A percentile compares a stretch with the other conserved stretches of the same genome.
phyloP scores from a whole-genome alignment of 92 coral and sea anemone species.

The Porites cylindrica region DNA sequence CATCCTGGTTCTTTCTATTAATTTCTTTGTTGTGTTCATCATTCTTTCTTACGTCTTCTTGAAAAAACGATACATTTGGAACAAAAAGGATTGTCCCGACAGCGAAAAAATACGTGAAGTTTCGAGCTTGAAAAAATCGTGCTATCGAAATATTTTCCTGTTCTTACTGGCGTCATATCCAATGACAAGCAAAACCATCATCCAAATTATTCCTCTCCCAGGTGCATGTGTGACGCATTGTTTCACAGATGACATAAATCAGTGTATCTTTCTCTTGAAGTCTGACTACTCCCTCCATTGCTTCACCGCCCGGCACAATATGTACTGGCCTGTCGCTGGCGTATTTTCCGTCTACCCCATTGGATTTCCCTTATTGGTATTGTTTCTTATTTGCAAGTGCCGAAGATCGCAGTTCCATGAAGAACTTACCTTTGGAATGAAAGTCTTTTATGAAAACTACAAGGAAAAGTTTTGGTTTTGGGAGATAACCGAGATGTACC shows the following conservation, averaged over 20 bases:
- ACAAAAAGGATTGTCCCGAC: no score
- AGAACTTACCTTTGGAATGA: background rate
- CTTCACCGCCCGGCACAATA: background rate
- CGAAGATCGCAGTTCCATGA: background rate
- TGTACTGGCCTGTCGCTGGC: background rate
- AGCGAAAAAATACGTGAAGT: no score
- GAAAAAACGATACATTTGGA: no score
- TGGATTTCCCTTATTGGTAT: background rate
- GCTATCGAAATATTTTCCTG: no score
- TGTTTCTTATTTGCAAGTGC: background rate
- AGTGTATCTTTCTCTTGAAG: background rate
- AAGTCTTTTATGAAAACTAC: background rate
- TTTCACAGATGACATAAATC: background rate
- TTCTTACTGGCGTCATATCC: no score
- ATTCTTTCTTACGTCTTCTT: no score
- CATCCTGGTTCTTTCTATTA: no score
- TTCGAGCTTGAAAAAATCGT: no score
- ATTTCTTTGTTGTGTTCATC: no score
- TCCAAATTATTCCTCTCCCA: no score
- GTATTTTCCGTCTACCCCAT: background rate
- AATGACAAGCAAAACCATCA: no score
- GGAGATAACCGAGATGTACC: slow-evolving; percentile 9
- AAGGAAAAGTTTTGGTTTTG: slow-evolving; percentile 3
- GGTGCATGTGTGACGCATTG: no score
- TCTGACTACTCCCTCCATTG: background rate